phyloP scores from a whole-genome alignment of 2,797 vertebrate species.

The Adelosebastes latens region DNA sequence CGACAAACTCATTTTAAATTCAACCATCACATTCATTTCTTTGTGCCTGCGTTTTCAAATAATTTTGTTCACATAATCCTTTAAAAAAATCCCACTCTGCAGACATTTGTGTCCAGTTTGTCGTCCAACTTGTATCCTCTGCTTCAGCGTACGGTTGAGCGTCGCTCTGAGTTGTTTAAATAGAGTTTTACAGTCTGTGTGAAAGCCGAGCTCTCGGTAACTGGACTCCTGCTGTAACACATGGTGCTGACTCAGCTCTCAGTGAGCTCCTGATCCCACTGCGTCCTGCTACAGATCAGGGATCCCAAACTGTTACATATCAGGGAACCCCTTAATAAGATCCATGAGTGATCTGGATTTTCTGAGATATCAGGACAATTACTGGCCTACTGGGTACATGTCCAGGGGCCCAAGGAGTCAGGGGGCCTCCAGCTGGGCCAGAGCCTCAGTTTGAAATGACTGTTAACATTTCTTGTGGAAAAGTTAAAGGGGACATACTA shows the following conservation, averaged over 20 bases:
- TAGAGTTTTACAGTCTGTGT: constrained; percentile 40
- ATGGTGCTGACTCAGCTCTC: constrained; percentile 37
- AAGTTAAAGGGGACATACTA: not conserved
- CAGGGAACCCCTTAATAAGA: constrained; percentile 1
- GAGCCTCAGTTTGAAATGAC: not conserved
- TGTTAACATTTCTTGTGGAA: not conserved
- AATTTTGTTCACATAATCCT: not conserved
- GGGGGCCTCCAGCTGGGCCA: not conserved
- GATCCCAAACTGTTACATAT: not conserved
- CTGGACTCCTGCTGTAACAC: constrained; percentile 29
- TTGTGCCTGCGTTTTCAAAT: not conserved
- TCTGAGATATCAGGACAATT: not conserved
- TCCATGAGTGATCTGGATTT: not conserved
- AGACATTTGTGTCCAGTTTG: not conserved
- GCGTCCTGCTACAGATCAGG: constrained; percentile 20
- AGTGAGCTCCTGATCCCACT: not conserved
- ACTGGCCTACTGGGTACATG: not conserved
- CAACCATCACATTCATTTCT: not conserved
- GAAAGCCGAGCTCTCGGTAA: constrained; percentile 47
- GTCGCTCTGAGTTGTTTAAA: not conserved
- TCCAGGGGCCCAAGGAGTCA: not conserved
- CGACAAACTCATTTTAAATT: not conserved
- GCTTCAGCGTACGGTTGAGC: not conserved
- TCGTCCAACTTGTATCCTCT: not conserved
- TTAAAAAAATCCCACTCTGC: not conserved